A percentile compares a stretch with the other conserved stretches of the same genome.
phyloP scores from a whole-genome alignment of 1,140 invertebrate species.

The Triops cancriformis region DNA sequence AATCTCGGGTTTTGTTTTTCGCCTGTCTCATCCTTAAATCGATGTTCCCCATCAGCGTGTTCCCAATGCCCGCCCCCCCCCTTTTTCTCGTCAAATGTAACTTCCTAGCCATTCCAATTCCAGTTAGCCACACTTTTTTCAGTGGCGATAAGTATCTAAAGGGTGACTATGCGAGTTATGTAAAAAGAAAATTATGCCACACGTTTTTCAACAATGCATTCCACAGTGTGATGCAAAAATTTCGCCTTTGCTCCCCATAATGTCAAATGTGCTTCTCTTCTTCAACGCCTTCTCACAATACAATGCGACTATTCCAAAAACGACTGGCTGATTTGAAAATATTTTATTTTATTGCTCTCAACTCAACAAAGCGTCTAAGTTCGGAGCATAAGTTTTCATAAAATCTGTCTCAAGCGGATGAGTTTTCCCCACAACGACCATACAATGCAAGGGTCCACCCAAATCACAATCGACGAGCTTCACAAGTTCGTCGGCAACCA shows the following conservation, averaged over 20 bases:
- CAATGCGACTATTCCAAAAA: neutral
- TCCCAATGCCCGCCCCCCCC: neutral
- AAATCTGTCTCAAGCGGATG: constrained; percentile 90
- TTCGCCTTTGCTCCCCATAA: neutral
- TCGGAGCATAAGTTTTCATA: constrained; percentile 42
- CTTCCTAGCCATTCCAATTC: neutral
- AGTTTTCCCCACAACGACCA: constrained; percentile 74
- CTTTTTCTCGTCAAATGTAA: neutral
- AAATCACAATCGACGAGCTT: constrained; percentile 69
- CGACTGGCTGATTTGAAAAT: neutral
- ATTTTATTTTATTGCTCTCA: neutral
- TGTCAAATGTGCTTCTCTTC: neutral
- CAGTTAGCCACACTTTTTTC: neutral
- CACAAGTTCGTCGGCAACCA: constrained; percentile 59
- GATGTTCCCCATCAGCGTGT: no score
- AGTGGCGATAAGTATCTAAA: constrained; percentile 6
- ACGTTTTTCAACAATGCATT: neutral
- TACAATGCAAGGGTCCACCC: constrained; percentile 83
- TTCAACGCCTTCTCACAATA: constrained; percentile 10
- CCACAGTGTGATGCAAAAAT: neutral
- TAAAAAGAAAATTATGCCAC: neutral
- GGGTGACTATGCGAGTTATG: constrained; percentile 3
- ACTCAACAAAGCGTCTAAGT: neutral
- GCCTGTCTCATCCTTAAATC: neutral
- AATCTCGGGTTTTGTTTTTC: constrained; percentile 1